Conservation (phyloP, 2,888 invertebrate species). For the Aphodius sticticus region DNA sequence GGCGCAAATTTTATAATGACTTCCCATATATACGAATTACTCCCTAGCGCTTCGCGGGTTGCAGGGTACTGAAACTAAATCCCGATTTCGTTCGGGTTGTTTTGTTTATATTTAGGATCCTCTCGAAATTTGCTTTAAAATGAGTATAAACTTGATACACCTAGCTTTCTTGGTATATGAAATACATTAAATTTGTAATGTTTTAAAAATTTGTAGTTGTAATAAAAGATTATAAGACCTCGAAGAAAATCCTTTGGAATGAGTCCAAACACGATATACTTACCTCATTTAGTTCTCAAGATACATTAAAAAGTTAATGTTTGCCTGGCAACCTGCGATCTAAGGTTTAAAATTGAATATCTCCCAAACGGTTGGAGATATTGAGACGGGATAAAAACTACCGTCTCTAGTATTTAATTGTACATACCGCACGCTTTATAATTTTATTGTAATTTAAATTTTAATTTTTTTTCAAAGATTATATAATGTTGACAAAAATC, state of each 20-base stretch:
- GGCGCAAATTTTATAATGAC: constrained; percentile 27
- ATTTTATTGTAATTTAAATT: no score
- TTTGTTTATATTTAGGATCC: background rate
- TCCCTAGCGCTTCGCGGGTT: constrained; percentile 13
- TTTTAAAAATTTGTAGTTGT: no score
- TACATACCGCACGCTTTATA: no score
- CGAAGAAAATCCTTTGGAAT: background rate
- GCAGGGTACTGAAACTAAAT: constrained; percentile 11
- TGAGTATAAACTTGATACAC: background rate
- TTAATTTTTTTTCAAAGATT: no score
- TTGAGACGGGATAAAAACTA: no score
- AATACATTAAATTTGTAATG: background rate
- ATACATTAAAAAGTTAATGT: background rate
- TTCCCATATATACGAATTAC: constrained; percentile 22
- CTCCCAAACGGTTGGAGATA: no score
- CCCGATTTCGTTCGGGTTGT: background rate
- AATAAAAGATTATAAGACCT: background rate
- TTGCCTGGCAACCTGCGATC: background rate
- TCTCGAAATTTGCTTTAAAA: background rate
- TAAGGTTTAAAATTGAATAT: no score
- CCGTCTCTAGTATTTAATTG: no score
- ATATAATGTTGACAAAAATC: no score
- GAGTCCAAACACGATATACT: background rate
- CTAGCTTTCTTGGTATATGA: background rate
- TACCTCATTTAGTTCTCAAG: background rate